Percentiles rank a stretch among this genome's conserved stretches.
Evolutionary conservation across 1,140 invertebrate species (phyloP).

Genomic region (Limonius californicus): DNA sequence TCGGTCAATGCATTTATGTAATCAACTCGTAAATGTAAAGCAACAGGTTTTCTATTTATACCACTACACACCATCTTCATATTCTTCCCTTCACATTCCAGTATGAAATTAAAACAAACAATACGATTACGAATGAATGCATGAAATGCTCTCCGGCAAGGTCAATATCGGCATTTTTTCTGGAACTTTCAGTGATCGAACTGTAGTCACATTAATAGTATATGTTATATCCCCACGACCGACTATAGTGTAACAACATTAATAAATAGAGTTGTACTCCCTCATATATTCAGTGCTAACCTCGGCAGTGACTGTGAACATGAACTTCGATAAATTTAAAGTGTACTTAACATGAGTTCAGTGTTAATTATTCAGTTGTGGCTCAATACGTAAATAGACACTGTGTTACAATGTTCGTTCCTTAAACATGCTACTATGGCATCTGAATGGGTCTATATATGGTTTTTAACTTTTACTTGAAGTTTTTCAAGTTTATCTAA

Average conservation of each 20-base stretch:
- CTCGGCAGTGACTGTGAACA: slow-evolving; percentile 12
- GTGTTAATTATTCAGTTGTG: background rate
- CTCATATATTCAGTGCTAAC: slow-evolving; percentile 7
- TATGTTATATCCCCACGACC: slow-evolving; percentile 2
- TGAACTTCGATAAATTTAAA: background rate
- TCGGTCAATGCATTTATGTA: background rate
- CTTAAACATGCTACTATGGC: background rate
- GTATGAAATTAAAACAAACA: slow-evolving; percentile 8
- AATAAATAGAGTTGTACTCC: slow-evolving; percentile 12
- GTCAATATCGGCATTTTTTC: slow-evolving; percentile 4
- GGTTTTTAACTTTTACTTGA: no score
- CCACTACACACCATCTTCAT: background rate
- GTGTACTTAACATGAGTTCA: background rate
- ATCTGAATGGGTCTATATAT: no score
- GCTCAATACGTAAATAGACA: background rate
- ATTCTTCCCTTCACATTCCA: slow-evolving; percentile 10
- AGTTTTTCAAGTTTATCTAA: no score
- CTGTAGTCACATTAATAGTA: background rate
- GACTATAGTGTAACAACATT: slow-evolving; percentile 10
- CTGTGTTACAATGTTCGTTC: background rate
- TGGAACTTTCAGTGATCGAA: slow-evolving; percentile 6
- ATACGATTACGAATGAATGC: slow-evolving; percentile 10
- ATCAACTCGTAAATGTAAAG: background rate
- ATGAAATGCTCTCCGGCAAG: slow-evolving; percentile 1
- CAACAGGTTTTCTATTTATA: slow-evolving; percentile 3